These are phyloP conservation scores for Sphaeramia orbicularis DNA, from an alignment of 2,797 vertebrate genomes.

Conservation along the genomic window DNA sequence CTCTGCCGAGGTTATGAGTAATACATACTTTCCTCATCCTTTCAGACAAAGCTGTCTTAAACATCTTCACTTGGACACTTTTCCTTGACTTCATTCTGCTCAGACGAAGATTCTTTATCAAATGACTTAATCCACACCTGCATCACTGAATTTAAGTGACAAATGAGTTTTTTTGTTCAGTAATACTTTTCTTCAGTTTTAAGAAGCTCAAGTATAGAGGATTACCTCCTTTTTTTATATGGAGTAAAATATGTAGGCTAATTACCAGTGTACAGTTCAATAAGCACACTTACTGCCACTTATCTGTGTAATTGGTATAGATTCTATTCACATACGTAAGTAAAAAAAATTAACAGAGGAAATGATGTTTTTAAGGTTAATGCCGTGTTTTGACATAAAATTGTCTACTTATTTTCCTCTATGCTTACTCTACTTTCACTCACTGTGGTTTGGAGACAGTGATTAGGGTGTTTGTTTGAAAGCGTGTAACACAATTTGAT, in stretches of 20 bases:
- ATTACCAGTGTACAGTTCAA: too few species aligned
- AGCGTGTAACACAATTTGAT: conserved; percentile 27
- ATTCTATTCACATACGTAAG: too few species aligned
- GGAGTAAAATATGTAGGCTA: not conserved
- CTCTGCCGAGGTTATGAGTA: not conserved
- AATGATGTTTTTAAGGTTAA: too few species aligned
- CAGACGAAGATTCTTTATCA: not conserved
- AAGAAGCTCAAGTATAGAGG: not conserved
- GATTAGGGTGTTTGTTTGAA: not conserved
- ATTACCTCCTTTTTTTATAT: conserved; percentile 9
- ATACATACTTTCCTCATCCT: not conserved
- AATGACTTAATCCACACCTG: conserved; percentile 1
- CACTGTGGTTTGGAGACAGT: not conserved
- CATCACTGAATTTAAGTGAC: not conserved
- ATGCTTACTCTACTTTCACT: not conserved
- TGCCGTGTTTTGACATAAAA: too few species aligned
- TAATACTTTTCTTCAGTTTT: not conserved
- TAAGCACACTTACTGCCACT: too few species aligned
- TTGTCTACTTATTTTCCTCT: too few species aligned
- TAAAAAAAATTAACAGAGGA: too few species aligned
- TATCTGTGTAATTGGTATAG: too few species aligned
- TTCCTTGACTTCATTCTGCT: not conserved
- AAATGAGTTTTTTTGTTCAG: conserved; percentile 3
- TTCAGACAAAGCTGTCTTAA: conserved; percentile 2
- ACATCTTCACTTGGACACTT: conserved; percentile 3